Percentiles rank a stretch among this genome's conserved stretches.
Evolutionary conservation across 2,113 vertebrate species (phyloP).

Genomic region (Ictalurus punctatus): DNA sequence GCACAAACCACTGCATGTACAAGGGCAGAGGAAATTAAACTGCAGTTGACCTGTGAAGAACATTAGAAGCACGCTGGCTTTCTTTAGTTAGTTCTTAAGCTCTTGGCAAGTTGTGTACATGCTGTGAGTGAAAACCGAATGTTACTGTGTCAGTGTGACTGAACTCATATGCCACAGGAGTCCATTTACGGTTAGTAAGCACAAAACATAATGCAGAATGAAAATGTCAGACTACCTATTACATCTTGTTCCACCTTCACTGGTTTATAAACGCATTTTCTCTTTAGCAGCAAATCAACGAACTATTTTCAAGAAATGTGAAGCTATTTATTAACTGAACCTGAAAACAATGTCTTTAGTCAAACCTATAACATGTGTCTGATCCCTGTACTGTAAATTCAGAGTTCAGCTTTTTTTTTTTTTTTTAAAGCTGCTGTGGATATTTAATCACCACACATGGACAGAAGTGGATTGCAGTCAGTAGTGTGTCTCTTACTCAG

Average conservation of each 20-base stretch:
- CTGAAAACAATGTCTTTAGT: neutral
- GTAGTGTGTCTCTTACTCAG: neutral
- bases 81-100: neutral
- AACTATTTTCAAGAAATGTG: neutral
- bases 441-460: neutral
- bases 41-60: neutral
- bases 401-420: neutral
- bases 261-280: neutral
- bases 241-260: neutral
- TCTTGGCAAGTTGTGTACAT: neutral
- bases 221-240: slow-evolving; percentile 25
- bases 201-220: slow-evolving; percentile 9
- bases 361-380: neutral
- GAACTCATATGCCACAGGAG: slow-evolving; percentile 6
- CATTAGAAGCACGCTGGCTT: neutral
- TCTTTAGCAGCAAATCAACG: neutral
- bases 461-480: neutral
- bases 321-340: neutral
- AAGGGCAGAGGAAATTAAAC: neutral
- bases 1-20: neutral
- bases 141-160: slow-evolving; percentile 18
- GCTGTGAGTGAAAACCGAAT: neutral
- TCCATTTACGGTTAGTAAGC: neutral
- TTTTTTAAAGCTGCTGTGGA: neutral
- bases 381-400: neutral